phyloP scores from a whole-genome alignment of 2,797 vertebrate species.

The Allobates femoralis region DNA sequence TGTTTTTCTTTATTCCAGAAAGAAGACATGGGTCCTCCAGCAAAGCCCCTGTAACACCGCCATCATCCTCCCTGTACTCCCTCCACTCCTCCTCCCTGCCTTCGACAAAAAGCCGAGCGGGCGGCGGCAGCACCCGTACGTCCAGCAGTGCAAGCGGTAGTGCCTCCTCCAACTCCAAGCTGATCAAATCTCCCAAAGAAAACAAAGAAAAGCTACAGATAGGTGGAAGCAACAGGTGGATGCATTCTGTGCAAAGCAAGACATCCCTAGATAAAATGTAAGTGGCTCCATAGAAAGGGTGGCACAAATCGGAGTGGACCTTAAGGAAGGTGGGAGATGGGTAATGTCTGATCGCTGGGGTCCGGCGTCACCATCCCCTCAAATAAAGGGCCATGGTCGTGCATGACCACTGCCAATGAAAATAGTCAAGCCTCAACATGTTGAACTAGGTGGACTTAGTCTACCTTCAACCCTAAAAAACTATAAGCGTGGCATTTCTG shows the following conservation, averaged over 20 bases:
- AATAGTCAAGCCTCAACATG: no score
- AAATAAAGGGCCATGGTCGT: no score
- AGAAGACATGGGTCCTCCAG: slow-evolving; percentile 94
- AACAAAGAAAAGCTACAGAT: slow-evolving; percentile 98
- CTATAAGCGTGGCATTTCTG: no score
- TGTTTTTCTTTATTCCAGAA: slow-evolving; percentile 78
- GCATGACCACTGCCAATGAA: no score
- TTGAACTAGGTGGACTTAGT: no score
- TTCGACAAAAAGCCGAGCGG: slow-evolving; percentile 81
- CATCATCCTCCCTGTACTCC: slow-evolving; percentile 81
- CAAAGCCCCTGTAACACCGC: slow-evolving; percentile 82
- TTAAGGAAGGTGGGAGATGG: no score
- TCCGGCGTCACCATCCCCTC: no score
- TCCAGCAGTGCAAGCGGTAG: slow-evolving; percentile 77
- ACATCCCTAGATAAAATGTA: slow-evolving; percentile 89
- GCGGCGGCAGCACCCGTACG: slow-evolving; percentile 78
- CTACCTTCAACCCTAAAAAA: no score
- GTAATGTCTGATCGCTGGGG: no score
- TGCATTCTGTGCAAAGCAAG: slow-evolving; percentile 83
- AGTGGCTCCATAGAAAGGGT: slow-evolving; percentile 67
- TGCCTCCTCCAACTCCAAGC: slow-evolving; percentile 86
- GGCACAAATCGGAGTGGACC: no score
- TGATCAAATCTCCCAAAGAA: slow-evolving; percentile 97
- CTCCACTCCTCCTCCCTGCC: slow-evolving; percentile 83
- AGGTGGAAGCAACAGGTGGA: slow-evolving; percentile 85